Base-by-base conservation (phyloP, 37 sponge, comb jelly and placozoan species). In the Eunapius fragilis region DNA sequence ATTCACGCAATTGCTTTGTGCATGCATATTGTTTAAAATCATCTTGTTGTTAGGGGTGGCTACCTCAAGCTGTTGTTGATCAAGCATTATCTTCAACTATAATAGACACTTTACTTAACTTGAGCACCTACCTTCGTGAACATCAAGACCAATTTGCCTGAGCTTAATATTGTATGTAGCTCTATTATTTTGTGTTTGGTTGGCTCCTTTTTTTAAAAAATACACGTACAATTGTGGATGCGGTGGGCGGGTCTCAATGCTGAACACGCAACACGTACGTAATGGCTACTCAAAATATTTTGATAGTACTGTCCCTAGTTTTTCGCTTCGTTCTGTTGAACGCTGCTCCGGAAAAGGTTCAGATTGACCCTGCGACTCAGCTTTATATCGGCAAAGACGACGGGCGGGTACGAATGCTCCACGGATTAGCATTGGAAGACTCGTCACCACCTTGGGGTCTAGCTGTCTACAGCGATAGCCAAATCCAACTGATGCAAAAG, bases 351-450 rank as follows among this genome's bases (percentile, higher is more conserved):
- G 76, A 84, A 23, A 86, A 86, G 72, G 67, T 80, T 27, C 50
- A 80, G 75, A 80, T 87, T 19, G 45, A 87, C 81, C 74, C 81
- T 2, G 11, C 25, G 31, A 80, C 75, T 22, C 31, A 75, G 28
- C 81, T 80, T 37, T 87, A 80, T 75, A 37, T 37, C 3, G 69
- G 70, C n/a, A 45, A 25, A 13, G 36, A 25, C 25, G 81, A 80
- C 25, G 87, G 87, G 19, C 74, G 87, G 0, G 75, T 75, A 25
- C 31, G 36, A 38, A 33, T 80, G n/a, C 80, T 87, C 45, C 87
- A 87, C 76, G 87, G 87, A 7, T 68, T 87, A 68, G 81, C 80
- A 28, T 24, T 45, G 33, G 81, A 87, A 36, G 28, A 80, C 76
- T 67, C 67, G 35, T 32, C 70, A 7, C 37, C 68, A 7, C 80